Percentiles rank a stretch among this genome's conserved stretches.
Conservation (phyloP, 2,797 vertebrate species). For the Malurus leucopterus region DNA sequence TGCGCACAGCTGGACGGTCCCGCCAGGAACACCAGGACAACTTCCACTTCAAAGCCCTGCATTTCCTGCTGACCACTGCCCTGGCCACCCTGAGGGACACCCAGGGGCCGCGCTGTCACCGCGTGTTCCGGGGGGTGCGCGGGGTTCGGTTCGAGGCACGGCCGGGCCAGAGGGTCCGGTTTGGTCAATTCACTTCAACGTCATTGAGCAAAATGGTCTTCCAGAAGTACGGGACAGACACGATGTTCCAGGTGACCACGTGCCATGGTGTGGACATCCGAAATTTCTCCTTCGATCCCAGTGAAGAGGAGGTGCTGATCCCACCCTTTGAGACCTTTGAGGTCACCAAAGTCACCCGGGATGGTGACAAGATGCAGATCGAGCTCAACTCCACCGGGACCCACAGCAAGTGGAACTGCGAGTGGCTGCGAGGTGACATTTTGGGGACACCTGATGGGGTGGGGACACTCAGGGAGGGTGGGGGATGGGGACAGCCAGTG, state of each 20-base stretch:
- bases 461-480: not conserved
- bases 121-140: rapidly evolving
- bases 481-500: too few relatives aligned
- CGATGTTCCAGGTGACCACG: rapidly evolving
- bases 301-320: not conserved
- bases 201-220: too few relatives aligned
- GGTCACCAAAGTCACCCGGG: rapidly evolving
- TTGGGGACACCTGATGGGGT: not conserved
- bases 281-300: rapidly evolving
- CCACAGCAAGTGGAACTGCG: not conserved
- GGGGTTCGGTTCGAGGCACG: rapidly evolving
- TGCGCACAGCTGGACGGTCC: too few relatives aligned
- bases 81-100: not conserved
- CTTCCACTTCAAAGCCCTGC: too few relatives aligned
- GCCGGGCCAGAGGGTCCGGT: rapidly evolving
- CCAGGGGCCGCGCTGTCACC: too few relatives aligned
- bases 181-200: not conserved
- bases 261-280: rapidly evolving
- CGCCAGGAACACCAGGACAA: too few relatives aligned
- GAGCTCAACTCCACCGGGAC: not conserved
- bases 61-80: not conserved
- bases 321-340: not conserved
- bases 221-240: not conserved
- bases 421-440: not conserved
- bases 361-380: rapidly evolving